Conservation (phyloP, 1,140 invertebrate genomes). For the Proales similis region DNA sequence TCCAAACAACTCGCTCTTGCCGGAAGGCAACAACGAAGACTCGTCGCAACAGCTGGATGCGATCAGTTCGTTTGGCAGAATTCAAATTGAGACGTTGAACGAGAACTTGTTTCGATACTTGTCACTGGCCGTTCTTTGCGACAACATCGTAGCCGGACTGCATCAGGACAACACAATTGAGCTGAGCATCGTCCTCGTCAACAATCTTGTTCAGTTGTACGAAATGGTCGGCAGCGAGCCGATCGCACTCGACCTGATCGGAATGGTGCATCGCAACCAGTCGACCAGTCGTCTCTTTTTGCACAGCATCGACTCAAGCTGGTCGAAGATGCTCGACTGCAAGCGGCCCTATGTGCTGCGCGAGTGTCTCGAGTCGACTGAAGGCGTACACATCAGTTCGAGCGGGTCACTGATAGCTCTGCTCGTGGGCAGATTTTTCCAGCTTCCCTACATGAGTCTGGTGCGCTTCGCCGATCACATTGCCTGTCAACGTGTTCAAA, state of each 20-base stretch:
- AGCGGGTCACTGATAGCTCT: constrained; percentile 60
- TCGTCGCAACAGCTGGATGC: not conserved
- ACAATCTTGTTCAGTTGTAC: constrained; percentile 22
- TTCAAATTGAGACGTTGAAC: constrained; percentile 16
- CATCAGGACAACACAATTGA: constrained; percentile 2
- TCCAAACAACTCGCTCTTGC: constrained; percentile 9
- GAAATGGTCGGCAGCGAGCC: constrained; percentile 24
- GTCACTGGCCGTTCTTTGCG: constrained; percentile 4
- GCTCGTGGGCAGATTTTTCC: constrained; percentile 60
- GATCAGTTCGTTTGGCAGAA: not conserved
- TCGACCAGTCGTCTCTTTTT: constrained; percentile 65
- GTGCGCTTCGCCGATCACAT: constrained; percentile 60
- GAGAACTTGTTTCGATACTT: constrained; percentile 21
- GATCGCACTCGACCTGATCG: constrained; percentile 53
- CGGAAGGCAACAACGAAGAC: not conserved
- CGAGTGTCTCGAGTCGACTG: constrained; percentile 59
- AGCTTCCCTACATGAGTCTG: constrained; percentile 59
- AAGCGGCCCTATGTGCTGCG: constrained; percentile 56
- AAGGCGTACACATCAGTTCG: constrained; percentile 62
- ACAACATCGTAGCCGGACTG: constrained; percentile 5
- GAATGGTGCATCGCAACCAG: constrained; percentile 62
- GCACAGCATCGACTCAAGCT: constrained; percentile 60
- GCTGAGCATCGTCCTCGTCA: constrained; percentile 8
- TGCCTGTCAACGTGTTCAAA: constrained; percentile 60
- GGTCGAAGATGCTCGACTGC: constrained; percentile 55